Base-by-base conservation (phyloP, 2,888 invertebrate genomes). In the Cataglyphis livida region DNA sequence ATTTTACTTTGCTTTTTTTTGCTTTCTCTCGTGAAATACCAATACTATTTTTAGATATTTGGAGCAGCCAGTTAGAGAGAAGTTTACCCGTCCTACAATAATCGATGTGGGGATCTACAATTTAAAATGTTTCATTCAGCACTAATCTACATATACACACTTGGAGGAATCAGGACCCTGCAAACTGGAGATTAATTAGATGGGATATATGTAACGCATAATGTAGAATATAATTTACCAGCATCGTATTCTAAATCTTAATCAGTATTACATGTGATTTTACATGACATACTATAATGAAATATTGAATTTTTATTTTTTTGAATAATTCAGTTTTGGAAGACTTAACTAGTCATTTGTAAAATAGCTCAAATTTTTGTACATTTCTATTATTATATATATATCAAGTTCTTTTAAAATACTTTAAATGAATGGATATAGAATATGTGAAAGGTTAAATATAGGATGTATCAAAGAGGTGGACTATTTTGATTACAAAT, bases 21-120 rank as follows among this genome's bases (percentile, higher is more conserved):
- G 87, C 87, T 87, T 84, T 85, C 86, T 90, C 87, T 91, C 84
- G 89, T 90, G 85, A 87, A 90, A 85, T 83, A 90, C 88, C 86
- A 88, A 83, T 85, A 91, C 86, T 86, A 89, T 88, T 90, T 90
- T 85, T 91, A 91, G 91, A 91, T 91, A 85, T 90, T 85, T 85
- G 84, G 84, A 91, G 91, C 87, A 79, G 90, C 88, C 85, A 87
- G 70, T 86, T 89, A 76, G 86, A 86, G 86, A 85, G 85, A 84
- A 82, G 86, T 82, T 86, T 88, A 85, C 85, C 85, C 84, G 86
- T 81, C 75, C 85, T 87, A 81, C 87, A 66, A 83, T 89, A 87
- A 85, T 81, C 84, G 70, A 73, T 78, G n/a, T 51, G 84, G 82
- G 65, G 81, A 86, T 75, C 83, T 84, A 79, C 81, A 59, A 57